phyloP scores from a whole-genome alignment of 2,888 invertebrate genomes.

The Apamea monoglypha region DNA sequence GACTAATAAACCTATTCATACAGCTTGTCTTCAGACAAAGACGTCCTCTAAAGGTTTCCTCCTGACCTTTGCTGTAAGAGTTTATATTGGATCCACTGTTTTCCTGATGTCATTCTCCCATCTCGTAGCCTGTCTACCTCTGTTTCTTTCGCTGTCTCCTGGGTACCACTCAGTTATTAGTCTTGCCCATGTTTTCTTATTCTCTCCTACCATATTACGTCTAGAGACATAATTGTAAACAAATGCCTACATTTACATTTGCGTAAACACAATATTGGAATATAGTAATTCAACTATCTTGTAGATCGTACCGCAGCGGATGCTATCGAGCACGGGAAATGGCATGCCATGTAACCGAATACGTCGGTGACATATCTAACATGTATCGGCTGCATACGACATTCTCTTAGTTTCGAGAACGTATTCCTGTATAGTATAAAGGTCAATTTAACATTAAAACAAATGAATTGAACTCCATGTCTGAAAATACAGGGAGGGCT shows the following conservation, averaged over 20 bases:
- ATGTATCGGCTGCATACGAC: constrained; percentile 27
- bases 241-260: constrained; percentile 6
- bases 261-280: constrained; percentile 25
- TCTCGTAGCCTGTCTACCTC: background rate
- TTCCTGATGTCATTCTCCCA: background rate
- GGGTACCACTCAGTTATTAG: background rate
- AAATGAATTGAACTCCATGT: background rate
- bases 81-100: background rate
- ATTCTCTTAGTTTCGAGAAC: constrained; percentile 9
- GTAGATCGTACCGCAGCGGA: constrained; percentile 53
- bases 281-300: constrained; percentile 52
- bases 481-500: too few species aligned
- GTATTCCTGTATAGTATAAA: background rate
- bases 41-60: background rate
- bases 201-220: background rate
- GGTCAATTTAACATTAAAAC: background rate
- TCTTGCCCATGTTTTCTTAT: background rate
- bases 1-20: too few species aligned
- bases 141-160: background rate
- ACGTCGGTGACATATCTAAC: constrained; percentile 54
- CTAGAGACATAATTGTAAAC: background rate
- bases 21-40: background rate
- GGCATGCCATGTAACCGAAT: constrained; percentile 57
- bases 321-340: constrained; percentile 63
- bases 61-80: background rate